phyloP scores from a whole-genome alignment of 2,797 vertebrate genomes.

The Ctenopoma kingsleyae region DNA sequence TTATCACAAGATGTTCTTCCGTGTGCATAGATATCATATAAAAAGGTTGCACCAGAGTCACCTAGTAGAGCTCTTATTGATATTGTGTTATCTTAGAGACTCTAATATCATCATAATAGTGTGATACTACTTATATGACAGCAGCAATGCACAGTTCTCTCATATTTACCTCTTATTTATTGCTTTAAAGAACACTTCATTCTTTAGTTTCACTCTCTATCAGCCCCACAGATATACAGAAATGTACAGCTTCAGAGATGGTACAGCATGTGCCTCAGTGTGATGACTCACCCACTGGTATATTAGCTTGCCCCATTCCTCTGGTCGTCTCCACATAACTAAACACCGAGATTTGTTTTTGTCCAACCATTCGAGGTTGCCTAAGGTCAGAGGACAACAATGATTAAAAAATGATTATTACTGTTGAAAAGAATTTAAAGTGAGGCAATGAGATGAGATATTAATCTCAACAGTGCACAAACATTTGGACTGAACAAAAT shows the following conservation, averaged over 20 bases:
- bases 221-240: not conserved
- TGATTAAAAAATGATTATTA: not conserved
- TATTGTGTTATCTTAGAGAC: not conserved
- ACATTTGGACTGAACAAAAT: not conserved
- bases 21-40: too few species aligned
- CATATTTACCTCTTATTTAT: not conserved
- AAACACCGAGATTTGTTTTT: constrained; percentile 97
- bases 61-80: too few species aligned
- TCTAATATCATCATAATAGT: not conserved
- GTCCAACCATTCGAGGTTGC: constrained; percentile 97
- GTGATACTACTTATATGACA: not conserved
- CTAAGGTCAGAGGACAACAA: constrained; percentile 74
- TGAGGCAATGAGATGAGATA: not conserved
- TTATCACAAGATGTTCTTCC: too few species aligned
- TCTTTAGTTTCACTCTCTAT: constrained; percentile 10
- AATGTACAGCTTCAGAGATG: not conserved
- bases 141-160: not conserved
- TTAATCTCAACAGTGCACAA: not conserved
- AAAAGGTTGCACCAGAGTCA: too few species aligned
- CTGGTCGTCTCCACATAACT: constrained; percentile 97
- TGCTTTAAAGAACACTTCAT: constrained; percentile 20
- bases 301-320: constrained; percentile 98
- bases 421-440: not conserved
- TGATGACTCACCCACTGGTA: constrained; percentile 94
- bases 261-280: not conserved